Conservation (phyloP, 2,797 vertebrate genomes). For the Glossophaga mutica region DNA sequence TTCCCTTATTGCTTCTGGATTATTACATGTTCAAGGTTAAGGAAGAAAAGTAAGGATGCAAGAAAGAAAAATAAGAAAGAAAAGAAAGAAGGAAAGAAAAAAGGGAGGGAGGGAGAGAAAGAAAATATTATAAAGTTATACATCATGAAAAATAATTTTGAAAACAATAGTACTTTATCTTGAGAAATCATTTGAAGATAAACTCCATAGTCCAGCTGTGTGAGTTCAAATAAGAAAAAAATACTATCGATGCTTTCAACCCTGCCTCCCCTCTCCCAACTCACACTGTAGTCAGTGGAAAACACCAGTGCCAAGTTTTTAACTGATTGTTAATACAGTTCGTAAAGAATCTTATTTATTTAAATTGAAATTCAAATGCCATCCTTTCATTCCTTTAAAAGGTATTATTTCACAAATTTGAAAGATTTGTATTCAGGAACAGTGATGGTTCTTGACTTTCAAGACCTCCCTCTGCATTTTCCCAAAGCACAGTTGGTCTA, state of each 20-base stretch:
- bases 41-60: not conserved
- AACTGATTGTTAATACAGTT: not conserved
- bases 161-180: not conserved
- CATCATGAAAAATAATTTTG: not conserved
- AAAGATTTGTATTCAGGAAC: not conserved
- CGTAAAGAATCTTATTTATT: not conserved
- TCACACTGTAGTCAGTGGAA: not conserved
- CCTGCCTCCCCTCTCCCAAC: accelerated
- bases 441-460: not conserved
- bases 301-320: not conserved
- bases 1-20: not conserved
- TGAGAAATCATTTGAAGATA: not conserved
- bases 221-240: not conserved
- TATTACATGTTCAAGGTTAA: not conserved
- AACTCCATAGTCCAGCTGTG: not conserved
- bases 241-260: not conserved
- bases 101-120: not conserved
- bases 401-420: not conserved
- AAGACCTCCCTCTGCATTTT: conserved; percentile 6
- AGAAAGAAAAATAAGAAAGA: not conserved
- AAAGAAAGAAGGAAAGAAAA: not conserved
- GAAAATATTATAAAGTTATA: not conserved
- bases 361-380: not conserved
- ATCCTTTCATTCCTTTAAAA: not conserved
- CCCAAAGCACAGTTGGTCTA: not conserved